Evolutionary conservation across 2,797 vertebrate genomes (phyloP), one percentile per base, ranked within the genome.

Genomic region (Thamnophis elegans): DNA sequence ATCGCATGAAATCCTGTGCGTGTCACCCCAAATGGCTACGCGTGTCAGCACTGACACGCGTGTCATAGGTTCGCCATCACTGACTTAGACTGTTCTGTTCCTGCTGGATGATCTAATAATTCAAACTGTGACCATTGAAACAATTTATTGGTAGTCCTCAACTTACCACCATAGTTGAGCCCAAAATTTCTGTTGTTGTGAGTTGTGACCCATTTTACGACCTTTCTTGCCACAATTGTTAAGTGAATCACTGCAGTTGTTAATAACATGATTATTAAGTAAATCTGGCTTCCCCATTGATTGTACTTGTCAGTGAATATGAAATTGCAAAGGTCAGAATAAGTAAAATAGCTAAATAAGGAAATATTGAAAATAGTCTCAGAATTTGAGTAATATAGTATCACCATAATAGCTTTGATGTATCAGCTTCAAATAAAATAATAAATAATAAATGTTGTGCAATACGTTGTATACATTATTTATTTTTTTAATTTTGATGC

Each of bases 51-150:
- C n/a, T n/a, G n/a, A n/a, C n/a, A n/a, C n/a, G n/a, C n/a, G n/a
- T n/a, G n/a, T n/a, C n/a, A n/a, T n/a, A n/a, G n/a, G n/a, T n/a
- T n/a, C n/a, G n/a, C n/a, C n/a, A n/a, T n/a, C n/a, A n/a, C n/a
- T n/a, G n/a, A 88, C n/a, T 87, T 93, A 42, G 42, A 68, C 86
- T 93, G 60, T 93, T 91, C 91, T 85, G 16, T 32, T 91, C 92
- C 89, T 88, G 85, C 89, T 93, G 86, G 86, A 59, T 91, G 90
- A 87, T 91, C 90, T 47, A 51, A 89, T 93, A 93, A 93, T 68
- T 93, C 86, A 55, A 62, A 62, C 89, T 89, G 88, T n/a, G 25
- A 82, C 51, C 68, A 89, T 85, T 93, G 89, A 91, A 89, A 60
- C 86, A 91, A 51, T 68, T 51, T 91, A 73, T n/a, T 36, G 16